Conservation (phyloP, 2,888 invertebrate species). For the Thyatira batis region DNA sequence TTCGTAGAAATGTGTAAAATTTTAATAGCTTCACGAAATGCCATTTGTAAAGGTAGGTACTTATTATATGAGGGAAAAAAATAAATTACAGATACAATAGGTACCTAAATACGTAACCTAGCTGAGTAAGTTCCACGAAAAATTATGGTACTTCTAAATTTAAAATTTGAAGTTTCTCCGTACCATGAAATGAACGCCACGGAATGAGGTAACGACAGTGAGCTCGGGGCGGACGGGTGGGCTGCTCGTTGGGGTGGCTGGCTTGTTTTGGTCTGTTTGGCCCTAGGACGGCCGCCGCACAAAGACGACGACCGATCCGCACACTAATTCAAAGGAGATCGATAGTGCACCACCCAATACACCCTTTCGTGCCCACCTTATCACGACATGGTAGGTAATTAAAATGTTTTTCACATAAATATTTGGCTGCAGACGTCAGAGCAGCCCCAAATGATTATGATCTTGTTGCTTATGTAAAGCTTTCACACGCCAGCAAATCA, state of each 20-base stretch:
- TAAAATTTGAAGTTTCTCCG: conserved; percentile 48
- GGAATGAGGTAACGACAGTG: conserved; percentile 66
- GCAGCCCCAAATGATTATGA: too few relatives aligned
- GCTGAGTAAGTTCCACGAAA: background rate
- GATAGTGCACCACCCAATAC: conserved; percentile 75
- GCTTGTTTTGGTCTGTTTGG: conserved; percentile 83
- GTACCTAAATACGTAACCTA: background rate
- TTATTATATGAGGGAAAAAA: background rate
- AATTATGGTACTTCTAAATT: conserved; percentile 16
- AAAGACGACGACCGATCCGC: conserved; percentile 81
- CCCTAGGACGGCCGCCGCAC: conserved; percentile 74
- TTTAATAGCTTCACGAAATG: background rate
- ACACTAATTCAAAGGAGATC: conserved; percentile 82
- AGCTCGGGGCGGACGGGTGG: conserved; percentile 44
- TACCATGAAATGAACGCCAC: conserved; percentile 54
- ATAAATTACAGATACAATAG: background rate
- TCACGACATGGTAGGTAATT: conserved; percentile 61
- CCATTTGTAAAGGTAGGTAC: too few relatives aligned
- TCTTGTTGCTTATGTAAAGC: too few relatives aligned
- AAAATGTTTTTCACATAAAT: conserved; percentile 55
- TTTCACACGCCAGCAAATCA: too few relatives aligned
- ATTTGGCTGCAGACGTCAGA: conserved; percentile 12
- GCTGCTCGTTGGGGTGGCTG: conserved; percentile 47
- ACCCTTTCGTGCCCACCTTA: conserved; percentile 71
- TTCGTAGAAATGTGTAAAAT: background rate